A percentile compares a stretch with the other conserved stretches of the same genome.
phyloP scores from a whole-genome alignment of 1,140 invertebrate species.

The Halictus rubicundus region DNA sequence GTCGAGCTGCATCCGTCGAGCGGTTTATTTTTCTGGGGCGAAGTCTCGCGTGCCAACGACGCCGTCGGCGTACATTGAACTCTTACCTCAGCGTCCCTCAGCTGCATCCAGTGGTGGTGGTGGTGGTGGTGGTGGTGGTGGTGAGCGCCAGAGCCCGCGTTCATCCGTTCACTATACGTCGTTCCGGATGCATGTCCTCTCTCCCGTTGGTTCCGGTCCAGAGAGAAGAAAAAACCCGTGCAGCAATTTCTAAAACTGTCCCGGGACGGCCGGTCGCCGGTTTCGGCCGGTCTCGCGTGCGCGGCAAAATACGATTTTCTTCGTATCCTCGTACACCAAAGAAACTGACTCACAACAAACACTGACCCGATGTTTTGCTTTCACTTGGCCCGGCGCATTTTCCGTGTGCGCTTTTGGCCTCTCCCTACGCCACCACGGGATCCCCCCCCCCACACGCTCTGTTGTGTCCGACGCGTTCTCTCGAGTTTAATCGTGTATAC shows the following conservation, averaged over 20 bases:
- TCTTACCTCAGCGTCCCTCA: constrained; percentile 61
- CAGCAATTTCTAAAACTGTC: no score
- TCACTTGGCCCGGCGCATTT: constrained; percentile 1
- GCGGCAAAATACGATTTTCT: background rate
- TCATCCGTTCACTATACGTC: constrained; percentile 50
- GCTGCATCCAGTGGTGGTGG: constrained; percentile 50
- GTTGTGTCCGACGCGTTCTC: no score
- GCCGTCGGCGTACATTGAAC: constrained; percentile 57
- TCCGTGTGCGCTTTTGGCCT: background rate
- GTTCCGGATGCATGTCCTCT: constrained; percentile 28
- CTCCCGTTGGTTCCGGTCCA: background rate
- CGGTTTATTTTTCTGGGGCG: constrained; percentile 36
- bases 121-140: no score
- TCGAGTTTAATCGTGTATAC: no score
- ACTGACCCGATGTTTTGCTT: constrained; percentile 3
- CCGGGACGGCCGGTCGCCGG: no score
- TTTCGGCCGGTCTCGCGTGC: no score
- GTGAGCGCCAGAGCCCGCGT: constrained; percentile 48
- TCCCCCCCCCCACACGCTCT: no score
- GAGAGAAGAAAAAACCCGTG: no score
- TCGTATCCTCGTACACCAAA: background rate
- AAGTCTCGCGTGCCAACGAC: constrained; percentile 51
- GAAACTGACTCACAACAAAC: constrained; percentile 17
- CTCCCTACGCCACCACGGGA: constrained; percentile 5
- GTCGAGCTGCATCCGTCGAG: background rate